A percentile compares a stretch with the other conserved stretches of the same genome.
Evolutionary conservation across 1,140 invertebrate species (phyloP).

Genomic region (Drosophila kanapiae): DNA sequence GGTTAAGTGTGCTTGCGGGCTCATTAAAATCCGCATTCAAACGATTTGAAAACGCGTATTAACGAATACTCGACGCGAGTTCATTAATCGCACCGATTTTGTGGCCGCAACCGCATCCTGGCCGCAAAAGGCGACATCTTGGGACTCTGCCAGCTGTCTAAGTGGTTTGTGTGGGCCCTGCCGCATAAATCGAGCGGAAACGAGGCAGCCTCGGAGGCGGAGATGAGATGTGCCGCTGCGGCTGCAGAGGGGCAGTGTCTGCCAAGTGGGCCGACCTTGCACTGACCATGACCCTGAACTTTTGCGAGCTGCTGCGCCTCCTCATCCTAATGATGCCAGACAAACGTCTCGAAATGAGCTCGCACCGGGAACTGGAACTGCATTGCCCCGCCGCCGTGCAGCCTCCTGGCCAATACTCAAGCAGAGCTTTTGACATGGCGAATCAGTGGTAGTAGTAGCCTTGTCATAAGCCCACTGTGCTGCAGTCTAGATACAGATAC

Average conservation of each 20-base stretch:
- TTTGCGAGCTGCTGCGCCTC: slow-evolving; percentile 49
- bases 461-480: slow-evolving; percentile 45
- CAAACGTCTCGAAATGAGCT: slow-evolving; percentile 75
- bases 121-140: slow-evolving; percentile 43
- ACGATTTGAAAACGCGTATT: slow-evolving; percentile 62
- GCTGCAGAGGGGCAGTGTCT: background rate
- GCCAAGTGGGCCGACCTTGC: slow-evolving; percentile 60
- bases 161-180: slow-evolving; percentile 36
- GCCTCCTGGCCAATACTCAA: background rate
- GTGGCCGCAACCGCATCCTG: slow-evolving; percentile 47
- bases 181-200: slow-evolving; percentile 52
- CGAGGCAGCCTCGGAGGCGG: slow-evolving; percentile 15
- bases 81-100: slow-evolving; percentile 71
- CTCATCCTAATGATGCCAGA: slow-evolving; percentile 66
- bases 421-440: slow-evolving; percentile 34
- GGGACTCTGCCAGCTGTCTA: slow-evolving; percentile 53
- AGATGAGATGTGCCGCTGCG: slow-evolving; percentile 4
- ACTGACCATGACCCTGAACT: slow-evolving; percentile 77
- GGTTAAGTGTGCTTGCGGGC: slow-evolving; percentile 14
- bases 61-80: slow-evolving; percentile 59
- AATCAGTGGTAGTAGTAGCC: slow-evolving; percentile 39
- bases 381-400: background rate
- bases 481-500: slow-evolving; percentile 47
- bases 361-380: slow-evolving; percentile 42
- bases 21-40: slow-evolving; percentile 78